Base-by-base conservation (phyloP, 2,113 vertebrate genomes). In the Myotis yumanensis region DNA sequence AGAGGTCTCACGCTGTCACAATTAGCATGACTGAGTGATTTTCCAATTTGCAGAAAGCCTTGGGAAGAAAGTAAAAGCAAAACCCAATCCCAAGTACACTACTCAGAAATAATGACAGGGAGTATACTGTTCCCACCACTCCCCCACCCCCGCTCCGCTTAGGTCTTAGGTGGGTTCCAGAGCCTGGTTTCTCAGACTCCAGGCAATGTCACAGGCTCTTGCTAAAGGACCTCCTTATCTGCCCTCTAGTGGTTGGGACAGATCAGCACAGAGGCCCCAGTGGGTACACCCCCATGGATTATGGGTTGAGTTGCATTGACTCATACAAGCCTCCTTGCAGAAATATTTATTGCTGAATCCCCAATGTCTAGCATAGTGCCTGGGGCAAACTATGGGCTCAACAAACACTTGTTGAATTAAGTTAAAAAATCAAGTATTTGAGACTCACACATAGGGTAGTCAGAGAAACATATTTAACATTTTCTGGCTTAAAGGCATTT, bases 11-110 rank as follows among this genome's bases (percentile, higher is more conserved):
- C 0, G 3, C 80, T 95, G 88, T 89, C 96, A 95, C 37, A 76
- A 48, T 93, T 87, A 94, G 54, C 57, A 90, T 73, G 84, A 95
- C 90, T 62, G 71, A 89, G 68, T 79, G 77, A 92, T 83, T 92
- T 92, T 93, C 68, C 71, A 84, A 83, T 80, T 97, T 96, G 16
- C 46, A 73, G 43, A 93, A 91, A 57, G n/a, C 12, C 51, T 84
- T 66, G 17, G 76, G 81, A 92, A 93, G 51, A 91, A 48, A 84
- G 66, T 40, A 54, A 81, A 91, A 71, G 57, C 35, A 83, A 81
- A 84, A 69, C 7, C 28, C 7, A 69, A 17, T 40, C 15, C 15
- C 81, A 89, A 90, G 37, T 30, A 85, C 52, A 72, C 40, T 40
- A 59, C 87, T 73, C 86, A 69, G 37, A 96, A 93, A 77, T 40